phyloP scores from a whole-genome alignment of 2,888 invertebrate species.

The Orthosia gracilis region DNA sequence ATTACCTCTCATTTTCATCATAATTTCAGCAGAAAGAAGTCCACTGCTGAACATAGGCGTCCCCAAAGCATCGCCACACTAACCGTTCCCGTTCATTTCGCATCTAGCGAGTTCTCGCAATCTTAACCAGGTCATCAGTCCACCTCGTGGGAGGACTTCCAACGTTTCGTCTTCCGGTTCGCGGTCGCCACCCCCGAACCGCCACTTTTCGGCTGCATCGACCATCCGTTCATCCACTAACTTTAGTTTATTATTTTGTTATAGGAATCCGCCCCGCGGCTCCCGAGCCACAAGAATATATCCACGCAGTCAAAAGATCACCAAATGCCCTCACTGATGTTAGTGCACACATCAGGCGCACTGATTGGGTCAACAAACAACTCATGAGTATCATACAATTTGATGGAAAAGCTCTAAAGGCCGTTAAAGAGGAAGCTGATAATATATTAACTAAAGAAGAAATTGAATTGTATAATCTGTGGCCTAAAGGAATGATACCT shows the following conservation, averaged over 20 bases:
- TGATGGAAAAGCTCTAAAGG: not conserved
- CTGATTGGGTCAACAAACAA: not conserved
- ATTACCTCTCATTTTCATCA: too few species aligned
- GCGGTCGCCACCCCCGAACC: too few species aligned
- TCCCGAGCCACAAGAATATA: conserved; percentile 10
- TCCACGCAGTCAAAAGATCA: conserved; percentile 15
- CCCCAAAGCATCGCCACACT: too few species aligned
- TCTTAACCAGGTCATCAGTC: too few species aligned
- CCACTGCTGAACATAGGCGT: too few species aligned
- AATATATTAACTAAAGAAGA: conserved; percentile 75
- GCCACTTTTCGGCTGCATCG: too few species aligned
- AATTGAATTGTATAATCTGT: conserved; percentile 80
- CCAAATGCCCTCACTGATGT: not conserved
- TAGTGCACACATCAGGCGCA: not conserved
- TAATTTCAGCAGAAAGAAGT: too few species aligned
- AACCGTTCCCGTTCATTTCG: too few species aligned
- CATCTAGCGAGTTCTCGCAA: too few species aligned
- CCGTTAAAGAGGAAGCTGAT: conserved; percentile 66
- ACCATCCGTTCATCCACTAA: too few species aligned
- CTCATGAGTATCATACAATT: not conserved
- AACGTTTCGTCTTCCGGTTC: too few species aligned
- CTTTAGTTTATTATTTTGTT: not conserved
- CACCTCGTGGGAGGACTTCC: too few species aligned
- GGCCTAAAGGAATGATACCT: conserved; percentile 80
- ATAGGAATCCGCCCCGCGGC: conserved; percentile 20